phyloP scores from a whole-genome alignment of 2,797 vertebrate species.

The Streptopelia turtur region DNA sequence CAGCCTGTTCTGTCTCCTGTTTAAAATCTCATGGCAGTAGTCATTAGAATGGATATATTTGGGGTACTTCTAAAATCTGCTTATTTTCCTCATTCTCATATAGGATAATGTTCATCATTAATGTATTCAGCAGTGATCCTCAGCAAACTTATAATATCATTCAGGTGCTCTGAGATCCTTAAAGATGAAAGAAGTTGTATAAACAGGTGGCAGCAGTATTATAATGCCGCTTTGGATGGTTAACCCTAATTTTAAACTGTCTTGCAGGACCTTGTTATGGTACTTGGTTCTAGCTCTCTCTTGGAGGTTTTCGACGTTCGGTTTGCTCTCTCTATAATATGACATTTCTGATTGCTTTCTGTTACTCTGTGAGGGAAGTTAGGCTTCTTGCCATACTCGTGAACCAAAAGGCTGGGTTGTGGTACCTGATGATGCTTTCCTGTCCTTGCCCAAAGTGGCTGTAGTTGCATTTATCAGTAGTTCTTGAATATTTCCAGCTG shows the following conservation, averaged over 20 bases:
- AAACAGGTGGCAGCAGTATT: constrained; percentile 32
- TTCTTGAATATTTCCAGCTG: constrained; percentile 49
- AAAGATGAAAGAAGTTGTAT: neutral
- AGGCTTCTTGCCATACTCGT: constrained; percentile 25
- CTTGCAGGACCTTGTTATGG: neutral
- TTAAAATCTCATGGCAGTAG: neutral
- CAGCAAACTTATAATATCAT: neutral
- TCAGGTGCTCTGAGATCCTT: constrained; percentile 2
- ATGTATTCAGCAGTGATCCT: neutral
- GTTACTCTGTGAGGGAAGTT: constrained; percentile 41
- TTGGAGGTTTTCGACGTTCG: constrained; percentile 35
- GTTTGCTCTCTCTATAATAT: constrained; percentile 33
- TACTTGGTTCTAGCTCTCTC: no score
- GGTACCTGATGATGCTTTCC: constrained; percentile 14
- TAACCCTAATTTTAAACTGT: neutral
- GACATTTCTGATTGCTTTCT: constrained; percentile 58
- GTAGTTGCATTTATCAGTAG: constrained; percentile 46
- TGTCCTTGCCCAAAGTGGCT: constrained; percentile 53
- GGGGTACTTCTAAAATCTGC: neutral
- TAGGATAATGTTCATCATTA: neutral
- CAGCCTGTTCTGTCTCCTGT: neutral
- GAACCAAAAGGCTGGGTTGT: constrained; percentile 37
- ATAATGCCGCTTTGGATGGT: neutral
- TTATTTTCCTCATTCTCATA: neutral
- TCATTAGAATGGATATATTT: neutral